Percentiles rank a stretch among this genome's conserved stretches.
Conservation (phyloP, 2,113 vertebrate species). For the Athene noctua region DNA sequence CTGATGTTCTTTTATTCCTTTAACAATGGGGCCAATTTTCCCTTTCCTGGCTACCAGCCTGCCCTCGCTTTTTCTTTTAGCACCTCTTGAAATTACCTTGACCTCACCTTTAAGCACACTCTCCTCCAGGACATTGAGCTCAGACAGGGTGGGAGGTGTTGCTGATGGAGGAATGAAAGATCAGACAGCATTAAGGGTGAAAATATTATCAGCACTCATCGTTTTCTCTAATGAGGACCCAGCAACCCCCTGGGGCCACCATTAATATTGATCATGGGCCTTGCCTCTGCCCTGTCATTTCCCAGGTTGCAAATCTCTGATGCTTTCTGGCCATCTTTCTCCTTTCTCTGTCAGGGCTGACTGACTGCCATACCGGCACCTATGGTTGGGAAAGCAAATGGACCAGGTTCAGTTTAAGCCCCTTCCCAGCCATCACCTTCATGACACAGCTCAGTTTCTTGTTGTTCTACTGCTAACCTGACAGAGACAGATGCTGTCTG, state of each 20-base stretch:
- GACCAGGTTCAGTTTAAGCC: neutral
- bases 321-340: neutral
- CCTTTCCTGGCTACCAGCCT: conserved; percentile 3
- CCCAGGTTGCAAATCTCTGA: neutral
- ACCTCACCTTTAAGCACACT: conserved; percentile 4
- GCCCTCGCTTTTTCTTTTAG: neutral
- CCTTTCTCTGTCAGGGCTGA: neutral
- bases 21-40: conserved; percentile 37
- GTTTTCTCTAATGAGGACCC: neutral
- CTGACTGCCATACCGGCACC: neutral
- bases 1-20: conserved; percentile 49
- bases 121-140: neutral
- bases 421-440: neutral
- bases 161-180: neutral
- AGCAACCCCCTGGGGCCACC: neutral
- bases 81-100: conserved; percentile 31
- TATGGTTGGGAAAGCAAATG: neutral
- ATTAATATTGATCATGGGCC: neutral
- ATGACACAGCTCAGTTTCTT: neutral
- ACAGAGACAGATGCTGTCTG: neutral
- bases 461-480: neutral
- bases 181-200: neutral
- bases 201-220: neutral
- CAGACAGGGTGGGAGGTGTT: neutral
- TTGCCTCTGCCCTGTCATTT: neutral